Percentiles rank a stretch among this genome's conserved stretches.
Conservation (phyloP, 2,888 invertebrate species). For the Nomada lathburiana region DNA sequence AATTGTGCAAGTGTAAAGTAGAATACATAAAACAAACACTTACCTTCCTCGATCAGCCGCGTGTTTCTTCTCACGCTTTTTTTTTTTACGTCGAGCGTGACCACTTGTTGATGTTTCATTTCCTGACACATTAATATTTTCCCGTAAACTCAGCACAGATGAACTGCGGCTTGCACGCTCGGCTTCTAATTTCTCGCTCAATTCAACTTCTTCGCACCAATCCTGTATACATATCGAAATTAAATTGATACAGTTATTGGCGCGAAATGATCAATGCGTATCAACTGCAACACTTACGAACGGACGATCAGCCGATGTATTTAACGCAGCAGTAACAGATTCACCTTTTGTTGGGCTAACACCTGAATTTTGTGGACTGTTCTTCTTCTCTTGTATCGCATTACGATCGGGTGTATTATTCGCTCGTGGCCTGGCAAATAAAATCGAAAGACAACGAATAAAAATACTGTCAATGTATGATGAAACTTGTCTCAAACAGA, state of each 20-base stretch:
- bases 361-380: conserved; percentile 67
- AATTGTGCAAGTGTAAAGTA: neutral
- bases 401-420: conserved; percentile 70
- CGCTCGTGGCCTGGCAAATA: conserved; percentile 71
- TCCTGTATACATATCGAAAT: conserved; percentile 81
- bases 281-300: conserved; percentile 61
- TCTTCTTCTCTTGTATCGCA: conserved; percentile 69
- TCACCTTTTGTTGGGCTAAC: conserved; percentile 75
- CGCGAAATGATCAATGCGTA: neutral
- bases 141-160: conserved; percentile 85
- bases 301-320: conserved; percentile 48
- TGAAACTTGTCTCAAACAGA: conserved; percentile 16
- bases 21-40: conserved; percentile 20
- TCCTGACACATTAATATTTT: conserved; percentile 73
- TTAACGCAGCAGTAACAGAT: conserved; percentile 65
- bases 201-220: conserved; percentile 88
- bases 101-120: conserved; percentile 65
- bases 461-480: conserved; percentile 4
- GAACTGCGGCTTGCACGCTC: conserved; percentile 86
- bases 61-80: conserved; percentile 83
- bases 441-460: conserved; percentile 2
- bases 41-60: conserved; percentile 72
- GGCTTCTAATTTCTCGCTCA: conserved; percentile 84
- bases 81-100: conserved; percentile 67
- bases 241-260: neutral